Evolutionary conservation across 1,140 invertebrate species (phyloP), one percentile per base, ranked within the genome.

Genomic region (Leptinotarsa texana): DNA sequence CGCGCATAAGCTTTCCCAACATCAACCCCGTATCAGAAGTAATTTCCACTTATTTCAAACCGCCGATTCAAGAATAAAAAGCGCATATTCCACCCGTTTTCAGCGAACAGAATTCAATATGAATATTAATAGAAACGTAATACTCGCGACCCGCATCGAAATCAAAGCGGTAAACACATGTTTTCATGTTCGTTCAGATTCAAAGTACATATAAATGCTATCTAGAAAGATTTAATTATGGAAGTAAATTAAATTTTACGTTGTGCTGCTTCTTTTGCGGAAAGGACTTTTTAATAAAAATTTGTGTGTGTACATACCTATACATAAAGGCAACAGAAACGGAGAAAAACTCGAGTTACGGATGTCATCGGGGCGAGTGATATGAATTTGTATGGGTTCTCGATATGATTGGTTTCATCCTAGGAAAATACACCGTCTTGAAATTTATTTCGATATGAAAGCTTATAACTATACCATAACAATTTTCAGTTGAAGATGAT

Each of bases 61-160:
- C 33, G 11, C 33, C 8, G 33, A 42, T 42, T 42, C 8, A 11
- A 57, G 51, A 57, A 57, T 57, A 18, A 57, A 57, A 57, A 57
- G 33, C 51, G 51, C 15, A 57, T 57, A 57, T 57, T 57, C 6
- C 2, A 15, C 51, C 15, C 13, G 17, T 57, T 57, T 15, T 57
- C 51, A 57, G n/a, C 51, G 51, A 57, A 57, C 15, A 15, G 0
- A 15, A 57, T 57, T n/a, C 51, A 18, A 57, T 57, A 57, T 57
- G 51, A 57, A 57, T 57, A 57, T 57, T 57, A 57, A 57, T 57
- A 57, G 51, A 57, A 57, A 57, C 51, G 51, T 57, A 57, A 57
- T 57, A 57, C 51, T 15, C 51, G 15, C 51, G 15, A 57, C 51
- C 51, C 51, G 51, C 51, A 57, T 57, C 17, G 13, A 18, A 57